Conservation (phyloP, 2,797 vertebrate species). For the Schizopygopsis malacanthus region DNA sequence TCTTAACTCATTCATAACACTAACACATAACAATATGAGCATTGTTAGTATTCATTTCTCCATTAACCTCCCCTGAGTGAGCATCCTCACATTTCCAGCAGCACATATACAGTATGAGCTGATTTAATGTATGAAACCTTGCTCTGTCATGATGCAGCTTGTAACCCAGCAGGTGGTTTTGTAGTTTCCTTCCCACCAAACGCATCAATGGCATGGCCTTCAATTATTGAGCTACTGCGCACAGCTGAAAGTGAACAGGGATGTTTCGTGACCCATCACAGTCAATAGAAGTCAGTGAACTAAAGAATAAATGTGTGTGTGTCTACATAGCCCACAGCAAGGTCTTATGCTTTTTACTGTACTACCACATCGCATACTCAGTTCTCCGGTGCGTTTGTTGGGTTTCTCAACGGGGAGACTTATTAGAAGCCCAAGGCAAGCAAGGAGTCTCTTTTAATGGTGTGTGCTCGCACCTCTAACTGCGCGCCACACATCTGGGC, state of each 20-base stretch:
- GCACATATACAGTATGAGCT: conserved; percentile 1
- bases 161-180: conserved; percentile 38
- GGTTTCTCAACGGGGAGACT: conserved; percentile 36
- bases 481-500: conserved; percentile 22
- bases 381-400: conserved; percentile 19
- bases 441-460: conserved; percentile 34
- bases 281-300: conserved; percentile 34
- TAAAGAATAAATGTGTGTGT: conserved; percentile 19
- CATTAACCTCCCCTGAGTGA: conserved; percentile 20
- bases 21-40: background rate
- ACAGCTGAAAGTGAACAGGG: conserved; percentile 41
- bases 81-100: conserved; percentile 15
- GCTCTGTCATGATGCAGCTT: conserved; percentile 44
- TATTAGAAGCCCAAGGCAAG: conserved; percentile 38
- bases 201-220: conserved; percentile 53
- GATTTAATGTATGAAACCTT: conserved; percentile 41
- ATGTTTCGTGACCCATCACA: conserved; percentile 42
- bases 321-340: conserved; percentile 34
- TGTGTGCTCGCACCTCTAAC: conserved; percentile 25
- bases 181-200: conserved; percentile 32
- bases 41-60: background rate
- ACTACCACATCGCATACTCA: conserved; percentile 7
- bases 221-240: conserved; percentile 51
- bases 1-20: background rate
- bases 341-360: conserved; percentile 38